Conservation (phyloP, 2,113 vertebrate species). For the Seriola quinqueradiata region DNA sequence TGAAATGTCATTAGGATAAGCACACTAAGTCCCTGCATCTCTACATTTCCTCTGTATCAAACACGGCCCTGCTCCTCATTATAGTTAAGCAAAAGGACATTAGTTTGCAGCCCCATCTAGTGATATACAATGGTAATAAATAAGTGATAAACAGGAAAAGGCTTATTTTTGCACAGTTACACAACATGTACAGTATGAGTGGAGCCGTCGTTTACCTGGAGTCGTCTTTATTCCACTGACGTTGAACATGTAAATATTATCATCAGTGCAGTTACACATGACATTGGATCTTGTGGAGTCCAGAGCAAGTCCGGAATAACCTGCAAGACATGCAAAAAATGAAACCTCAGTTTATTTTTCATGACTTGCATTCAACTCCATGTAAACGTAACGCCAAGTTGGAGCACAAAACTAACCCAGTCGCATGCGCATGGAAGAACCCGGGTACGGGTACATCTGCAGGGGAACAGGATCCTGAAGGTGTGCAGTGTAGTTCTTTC, state of each 20-base stretch:
- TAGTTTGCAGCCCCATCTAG: slow-evolving; percentile 66
- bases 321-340: slow-evolving; percentile 74
- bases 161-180: not conserved
- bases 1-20: not conserved
- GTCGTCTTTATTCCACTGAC: slow-evolving; percentile 87
- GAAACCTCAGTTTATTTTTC: not conserved
- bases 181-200: not conserved
- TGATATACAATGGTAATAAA: slow-evolving; percentile 45
- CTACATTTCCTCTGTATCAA: not conserved
- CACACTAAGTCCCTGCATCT: not conserved
- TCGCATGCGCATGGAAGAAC: slow-evolving; percentile 89
- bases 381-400: not conserved
- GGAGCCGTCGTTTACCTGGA: slow-evolving; percentile 85
- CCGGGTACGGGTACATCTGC: slow-evolving; percentile 91
- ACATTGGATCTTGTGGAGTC: slow-evolving; percentile 91
- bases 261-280: slow-evolving; percentile 96
- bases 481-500: slow-evolving; percentile 90
- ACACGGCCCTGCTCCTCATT: not conserved
- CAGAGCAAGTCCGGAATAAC: slow-evolving; percentile 94
- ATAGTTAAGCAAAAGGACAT: not conserved
- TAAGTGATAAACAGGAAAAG: not conserved
- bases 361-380: not conserved
- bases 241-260: slow-evolving; percentile 96
- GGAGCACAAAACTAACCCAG: slow-evolving; percentile 85
- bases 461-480: slow-evolving; percentile 89